Base-by-base conservation (phyloP, 2,113 vertebrate genomes). In the Muntiacus muntjak region DNA sequence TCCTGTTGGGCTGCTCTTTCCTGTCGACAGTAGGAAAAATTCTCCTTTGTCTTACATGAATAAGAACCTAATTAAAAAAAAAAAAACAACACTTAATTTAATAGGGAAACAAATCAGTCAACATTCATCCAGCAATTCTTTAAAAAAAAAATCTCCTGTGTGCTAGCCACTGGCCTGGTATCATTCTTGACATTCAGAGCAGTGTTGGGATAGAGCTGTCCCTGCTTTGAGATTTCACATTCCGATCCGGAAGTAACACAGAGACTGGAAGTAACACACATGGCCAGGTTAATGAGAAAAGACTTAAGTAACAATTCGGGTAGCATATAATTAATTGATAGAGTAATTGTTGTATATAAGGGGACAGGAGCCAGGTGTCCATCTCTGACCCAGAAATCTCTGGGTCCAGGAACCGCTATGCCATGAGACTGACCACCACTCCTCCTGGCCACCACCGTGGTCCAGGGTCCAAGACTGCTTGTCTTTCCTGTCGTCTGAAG, bases 1-100 rank as follows among this genome's bases (percentile, higher is more conserved):
- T 97, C 64, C 94, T 93, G 25, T 89, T 95, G 90, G 47, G 10
- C 85, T 67, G 58, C 74, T 95, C 94, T 92, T 97, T 95, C 71
- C 58, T 89, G 33, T 89, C 36, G 94, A 85, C 64, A 43, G 4
- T 54, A 88, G 67, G 67, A 64, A 52, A 96, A 64, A 71, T 52
- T 96, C 40, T 96, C 89, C 87, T 93, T 94, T 64, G 33, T 88
- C 28, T 93, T 81, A 47, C 36, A 14, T 82, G 81, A 92, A 82
- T 74, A 52, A 95, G 36, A 50, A 50, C 47, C 47, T 50, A 50
- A 50, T 50, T 50, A 50, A 50, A 50, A 50, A 50, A 50, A 50
- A 50, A 50, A 50, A 47, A 50, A 12, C 12, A 50, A 3, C 13
- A 13, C 47, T 87, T 43, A 91, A 62, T 93, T 91, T 87, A 91